These are phyloP conservation scores for Lichenostomus cassidix DNA, from an alignment of 2,113 vertebrate genomes.

Conservation along the genomic window DNA sequence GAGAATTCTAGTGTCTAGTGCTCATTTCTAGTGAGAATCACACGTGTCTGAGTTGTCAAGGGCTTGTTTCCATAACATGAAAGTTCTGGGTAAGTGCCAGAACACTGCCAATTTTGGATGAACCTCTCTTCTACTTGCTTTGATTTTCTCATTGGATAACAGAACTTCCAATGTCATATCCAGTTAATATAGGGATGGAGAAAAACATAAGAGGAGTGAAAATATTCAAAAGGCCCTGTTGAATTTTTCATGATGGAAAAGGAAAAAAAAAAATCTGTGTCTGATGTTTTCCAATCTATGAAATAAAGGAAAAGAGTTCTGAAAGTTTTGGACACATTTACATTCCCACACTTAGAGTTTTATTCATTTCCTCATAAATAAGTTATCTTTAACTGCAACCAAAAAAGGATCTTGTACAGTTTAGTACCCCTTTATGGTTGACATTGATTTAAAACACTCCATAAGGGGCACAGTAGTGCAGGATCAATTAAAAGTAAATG, in stretches of 20 bases:
- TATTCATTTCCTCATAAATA: slow-evolving; percentile 22
- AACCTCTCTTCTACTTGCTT: not conserved
- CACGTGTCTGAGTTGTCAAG: not conserved
- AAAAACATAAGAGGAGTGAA: not conserved
- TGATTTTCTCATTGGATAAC: not conserved
- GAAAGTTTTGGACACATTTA: slow-evolving; percentile 5
- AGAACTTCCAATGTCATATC: not conserved
- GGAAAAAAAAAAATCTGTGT: not conserved
- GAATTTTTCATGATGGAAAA: not conserved
- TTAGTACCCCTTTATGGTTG: slow-evolving; percentile 28
- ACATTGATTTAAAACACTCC: slow-evolving; percentile 46
- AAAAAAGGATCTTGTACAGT: slow-evolving; percentile 25
- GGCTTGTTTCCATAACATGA: not conserved
- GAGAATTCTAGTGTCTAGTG: too few relatives aligned
- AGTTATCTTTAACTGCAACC: slow-evolving; percentile 35
- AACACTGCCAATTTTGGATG: not conserved
- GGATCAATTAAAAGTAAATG: slow-evolving; percentile 44
- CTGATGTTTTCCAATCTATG: not conserved
- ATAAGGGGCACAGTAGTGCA: slow-evolving; percentile 4
- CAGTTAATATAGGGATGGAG: not conserved
- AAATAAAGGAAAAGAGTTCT: not conserved
- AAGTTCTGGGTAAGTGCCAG: not conserved
- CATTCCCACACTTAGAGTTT: not conserved
- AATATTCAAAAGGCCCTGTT: not conserved
- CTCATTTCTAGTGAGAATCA: too few relatives aligned